Evolutionary conservation across 2,888 invertebrate species (phyloP), one percentile per base, ranked within the genome.

Genomic region (Busseola fusca): DNA sequence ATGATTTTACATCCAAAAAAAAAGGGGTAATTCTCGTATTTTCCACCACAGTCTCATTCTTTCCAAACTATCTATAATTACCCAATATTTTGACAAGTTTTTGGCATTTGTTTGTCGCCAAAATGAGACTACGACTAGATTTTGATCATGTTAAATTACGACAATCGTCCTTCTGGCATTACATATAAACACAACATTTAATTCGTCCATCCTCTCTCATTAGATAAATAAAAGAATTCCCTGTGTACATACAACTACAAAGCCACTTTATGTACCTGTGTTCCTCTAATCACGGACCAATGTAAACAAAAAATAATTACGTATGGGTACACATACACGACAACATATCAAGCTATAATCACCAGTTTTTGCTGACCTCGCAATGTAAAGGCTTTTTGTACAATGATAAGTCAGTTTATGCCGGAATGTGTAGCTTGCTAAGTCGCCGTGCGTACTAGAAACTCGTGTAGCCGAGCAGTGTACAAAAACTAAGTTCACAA

Each of bases 211-310:
- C 27, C 54, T 65, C 52, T 65, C 56, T 72, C 73, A 65, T 72
- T 76, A 73, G 45, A 2, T 40, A 45, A 64, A 78, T 64, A 63
- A 73, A 72, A 64, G 25, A 60, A 52, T 65, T 45, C 25, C 30
- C n/a, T 10, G 30, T 54, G 34, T 34, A 54, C 45, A 50, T 52
- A 78, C 21, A 52, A n/a, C 52, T 50, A 74, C 60, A 69, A 50
- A 42, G 14, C 57, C 60, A 72, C 14, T 60, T 34, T 59, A 76
- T 5, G 12, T 48, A 27, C 63, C 63, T 54, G 37, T 40, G 5
- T 45, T 42, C 34, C 45, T 78, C 40, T 78, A 73, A 78, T 76
- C 79, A 76, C 21, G 34, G 34, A 21, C 40, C 65, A 27, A 63
- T n/a, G 63, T 72, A 65, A 72, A 78, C 62, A 66, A 50, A 52